Conservation (phyloP, 2,113 vertebrate species). For the Stomatorhinus ivindoensis region DNA sequence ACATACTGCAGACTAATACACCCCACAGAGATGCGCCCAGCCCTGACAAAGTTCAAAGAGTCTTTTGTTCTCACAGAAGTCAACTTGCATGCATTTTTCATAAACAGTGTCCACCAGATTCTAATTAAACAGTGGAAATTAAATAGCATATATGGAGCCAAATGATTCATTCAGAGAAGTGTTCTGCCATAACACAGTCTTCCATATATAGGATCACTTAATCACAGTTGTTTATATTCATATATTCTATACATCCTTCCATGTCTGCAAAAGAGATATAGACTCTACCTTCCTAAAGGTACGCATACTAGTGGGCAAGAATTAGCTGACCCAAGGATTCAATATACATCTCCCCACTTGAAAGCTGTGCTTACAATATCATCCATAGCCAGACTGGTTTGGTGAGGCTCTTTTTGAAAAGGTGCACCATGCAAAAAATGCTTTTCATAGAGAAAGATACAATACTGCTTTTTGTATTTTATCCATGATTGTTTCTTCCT, state of each 20-base stretch:
- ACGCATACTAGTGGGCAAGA: constrained; percentile 65
- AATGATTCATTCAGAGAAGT: neutral
- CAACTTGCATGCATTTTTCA: neutral
- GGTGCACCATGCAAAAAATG: neutral
- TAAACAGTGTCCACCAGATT: neutral
- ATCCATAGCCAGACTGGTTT: constrained; percentile 62
- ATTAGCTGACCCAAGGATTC: constrained; percentile 58
- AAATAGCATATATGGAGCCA: neutral
- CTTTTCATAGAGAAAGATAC: constrained; percentile 19
- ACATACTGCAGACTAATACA: too few relatives aligned
- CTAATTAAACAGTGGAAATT: neutral
- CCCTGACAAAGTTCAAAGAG: constrained; percentile 48
- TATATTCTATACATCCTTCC: constrained; percentile 29
- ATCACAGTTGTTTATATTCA: constrained; percentile 10
- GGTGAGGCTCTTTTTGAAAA: constrained; percentile 41
- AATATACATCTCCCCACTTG: constrained; percentile 58
- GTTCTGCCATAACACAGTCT: neutral
- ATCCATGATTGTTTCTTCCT: neutral
- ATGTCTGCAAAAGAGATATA: constrained; percentile 38
- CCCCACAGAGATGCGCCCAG: constrained; percentile 42
- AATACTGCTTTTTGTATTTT: constrained; percentile 19
- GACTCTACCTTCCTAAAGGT: constrained; percentile 65
- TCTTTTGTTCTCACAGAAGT: constrained; percentile 49
- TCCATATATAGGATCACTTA: neutral
- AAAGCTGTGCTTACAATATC: constrained; percentile 75